Conservation (phyloP, 2,113 vertebrate genomes). For the Thryonomys swinderianus region DNA sequence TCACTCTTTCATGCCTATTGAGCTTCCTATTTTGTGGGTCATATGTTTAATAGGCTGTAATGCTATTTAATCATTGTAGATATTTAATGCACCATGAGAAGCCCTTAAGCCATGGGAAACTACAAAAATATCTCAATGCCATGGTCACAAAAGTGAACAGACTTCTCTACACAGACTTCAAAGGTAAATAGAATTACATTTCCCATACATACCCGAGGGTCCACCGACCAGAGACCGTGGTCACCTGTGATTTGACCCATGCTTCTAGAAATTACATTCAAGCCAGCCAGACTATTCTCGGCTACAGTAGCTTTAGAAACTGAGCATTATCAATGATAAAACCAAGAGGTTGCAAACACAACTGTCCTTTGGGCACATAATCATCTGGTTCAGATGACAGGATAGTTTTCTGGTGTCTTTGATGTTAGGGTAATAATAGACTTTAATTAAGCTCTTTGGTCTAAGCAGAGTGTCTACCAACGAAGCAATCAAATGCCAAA, state of each 20-base stretch:
- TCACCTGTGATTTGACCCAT: not conserved
- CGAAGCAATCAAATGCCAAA: not conserved
- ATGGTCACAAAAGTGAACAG: slow-evolving; percentile 57
- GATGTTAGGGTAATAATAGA: not conserved
- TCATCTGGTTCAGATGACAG: not conserved
- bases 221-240: not conserved
- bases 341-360: not conserved
- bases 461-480: not conserved
- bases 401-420: not conserved
- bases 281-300: not conserved
- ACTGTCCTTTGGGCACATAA: not conserved
- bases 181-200: slow-evolving; percentile 65
- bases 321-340: not conserved
- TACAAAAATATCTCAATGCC: slow-evolving; percentile 63
- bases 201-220: slow-evolving; percentile 21
- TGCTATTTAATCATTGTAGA: slow-evolving; percentile 66
- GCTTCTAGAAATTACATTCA: not conserved
- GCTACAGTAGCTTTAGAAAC: not conserved
- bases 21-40: slow-evolving; percentile 61
- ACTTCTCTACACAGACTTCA: slow-evolving; percentile 62
- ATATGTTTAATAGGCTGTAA: slow-evolving; percentile 62
- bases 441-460: not conserved
- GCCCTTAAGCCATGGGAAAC: slow-evolving; percentile 58
- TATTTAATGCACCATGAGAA: slow-evolving; percentile 68
- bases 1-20: slow-evolving; percentile 5